phyloP scores from a whole-genome alignment of 2,888 invertebrate genomes.

The Tortricodes alternella region DNA sequence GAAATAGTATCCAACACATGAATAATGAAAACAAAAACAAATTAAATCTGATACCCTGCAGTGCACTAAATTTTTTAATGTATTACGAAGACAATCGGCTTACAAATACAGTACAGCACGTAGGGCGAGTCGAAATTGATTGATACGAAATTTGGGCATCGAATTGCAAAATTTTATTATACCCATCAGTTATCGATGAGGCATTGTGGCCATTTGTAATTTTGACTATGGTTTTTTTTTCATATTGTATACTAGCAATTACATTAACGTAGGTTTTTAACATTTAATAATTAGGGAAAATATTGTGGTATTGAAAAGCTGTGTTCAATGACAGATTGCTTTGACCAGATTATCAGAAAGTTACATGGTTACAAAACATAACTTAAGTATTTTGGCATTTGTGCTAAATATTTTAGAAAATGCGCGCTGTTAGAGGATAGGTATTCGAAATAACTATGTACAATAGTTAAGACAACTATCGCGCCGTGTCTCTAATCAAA shows the following conservation, averaged over 20 bases:
- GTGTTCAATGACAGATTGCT: too few relatives aligned
- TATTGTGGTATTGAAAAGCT: too few relatives aligned
- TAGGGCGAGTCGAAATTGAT: conserved; percentile 23
- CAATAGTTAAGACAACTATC: not conserved
- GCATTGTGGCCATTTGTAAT: conserved; percentile 8
- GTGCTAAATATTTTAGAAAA: too few relatives aligned
- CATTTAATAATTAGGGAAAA: too few relatives aligned
- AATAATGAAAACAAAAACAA: too few relatives aligned
- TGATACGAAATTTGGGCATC: conserved; percentile 29
- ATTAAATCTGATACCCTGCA: not conserved
- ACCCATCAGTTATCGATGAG: conserved; percentile 25
- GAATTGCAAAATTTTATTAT: conserved; percentile 28
- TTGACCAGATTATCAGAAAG: too few relatives aligned
- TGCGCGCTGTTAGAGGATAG: too few relatives aligned
- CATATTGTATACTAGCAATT: too few relatives aligned
- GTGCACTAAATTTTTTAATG: conserved; percentile 19
- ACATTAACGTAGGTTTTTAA: too few relatives aligned
- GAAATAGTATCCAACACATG: too few relatives aligned
- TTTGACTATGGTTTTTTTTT: conserved; percentile 18
- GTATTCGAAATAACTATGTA: not conserved
- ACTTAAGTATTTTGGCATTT: too few relatives aligned
- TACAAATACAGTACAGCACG: conserved; percentile 15
- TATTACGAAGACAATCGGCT: conserved; percentile 26
- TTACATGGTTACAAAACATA: too few relatives aligned
- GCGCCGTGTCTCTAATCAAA: conserved; percentile 17